Evolutionary conservation across 35 echinoderm and acorn worm genomes (phyloP).

Genomic region (Patiria miniata): DNA sequence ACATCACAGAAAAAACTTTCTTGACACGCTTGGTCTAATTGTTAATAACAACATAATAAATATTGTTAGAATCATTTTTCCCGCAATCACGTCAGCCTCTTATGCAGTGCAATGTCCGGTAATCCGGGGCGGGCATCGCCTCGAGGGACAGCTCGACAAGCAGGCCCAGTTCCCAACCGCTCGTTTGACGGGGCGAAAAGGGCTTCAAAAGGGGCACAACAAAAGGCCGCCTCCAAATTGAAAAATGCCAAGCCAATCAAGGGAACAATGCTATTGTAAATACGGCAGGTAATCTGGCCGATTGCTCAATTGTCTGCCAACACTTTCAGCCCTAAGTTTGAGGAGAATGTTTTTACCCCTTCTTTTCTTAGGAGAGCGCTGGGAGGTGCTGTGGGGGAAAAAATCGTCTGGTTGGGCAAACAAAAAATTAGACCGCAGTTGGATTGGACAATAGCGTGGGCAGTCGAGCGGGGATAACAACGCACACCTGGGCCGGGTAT

Average conservation of each 20-base stretch:
- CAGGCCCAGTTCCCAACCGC: not conserved
- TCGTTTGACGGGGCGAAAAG: not conserved
- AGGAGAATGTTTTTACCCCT: too few relatives aligned
- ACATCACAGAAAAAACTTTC: too few relatives aligned
- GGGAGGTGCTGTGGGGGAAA: not conserved
- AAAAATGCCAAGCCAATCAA: slow-evolving; percentile 13
- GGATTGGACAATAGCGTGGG: not conserved
- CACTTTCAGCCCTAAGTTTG: not conserved
- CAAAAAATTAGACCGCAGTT: slow-evolving; percentile 13
- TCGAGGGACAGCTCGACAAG: not conserved
- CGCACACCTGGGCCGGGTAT: not conserved
- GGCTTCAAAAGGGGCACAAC: not conserved
- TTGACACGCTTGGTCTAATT: too few relatives aligned
- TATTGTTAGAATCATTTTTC: too few relatives aligned
- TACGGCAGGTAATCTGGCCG: not conserved
- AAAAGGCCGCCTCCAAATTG: slow-evolving; percentile 24
- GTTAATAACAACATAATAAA: too few relatives aligned
- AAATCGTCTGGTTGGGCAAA: not conserved
- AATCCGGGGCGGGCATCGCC: not conserved
- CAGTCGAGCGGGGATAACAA: not conserved
- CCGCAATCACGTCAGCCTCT: too few relatives aligned
- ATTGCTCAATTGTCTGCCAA: not conserved
- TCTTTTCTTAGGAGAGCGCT: not conserved
- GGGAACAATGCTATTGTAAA: slow-evolving; percentile 20
- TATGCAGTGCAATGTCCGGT: too few relatives aligned